Evolutionary conservation across 2,113 vertebrate species (phyloP).

Genomic region (Propithecus coquereli): DNA sequence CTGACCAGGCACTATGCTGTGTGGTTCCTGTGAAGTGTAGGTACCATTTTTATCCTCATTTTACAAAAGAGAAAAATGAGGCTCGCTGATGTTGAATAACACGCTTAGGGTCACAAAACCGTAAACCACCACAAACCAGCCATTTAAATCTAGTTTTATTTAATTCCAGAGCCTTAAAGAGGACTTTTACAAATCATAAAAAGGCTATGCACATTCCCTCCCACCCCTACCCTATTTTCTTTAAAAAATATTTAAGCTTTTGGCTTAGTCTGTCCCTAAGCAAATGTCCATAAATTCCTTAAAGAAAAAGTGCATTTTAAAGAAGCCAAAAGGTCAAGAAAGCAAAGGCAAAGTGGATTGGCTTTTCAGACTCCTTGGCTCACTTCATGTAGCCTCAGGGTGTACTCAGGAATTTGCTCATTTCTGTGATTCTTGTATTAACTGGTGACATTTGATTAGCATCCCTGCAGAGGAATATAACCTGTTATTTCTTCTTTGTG

Average conservation of each 20-base stretch:
- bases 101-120: neutral
- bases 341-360: neutral
- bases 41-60: neutral
- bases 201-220: neutral
- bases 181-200: neutral
- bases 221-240: neutral
- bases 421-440: neutral
- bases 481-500: neutral
- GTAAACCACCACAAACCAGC: neutral
- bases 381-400: neutral
- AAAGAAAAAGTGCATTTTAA: neutral
- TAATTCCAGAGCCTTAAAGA: neutral
- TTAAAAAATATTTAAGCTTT: neutral
- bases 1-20: rapidly evolving
- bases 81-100: neutral
- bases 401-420: neutral
- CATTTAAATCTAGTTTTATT: neutral
- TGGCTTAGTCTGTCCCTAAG: neutral
- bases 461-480: rapidly evolving
- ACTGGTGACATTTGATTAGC: neutral
- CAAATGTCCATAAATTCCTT: neutral
- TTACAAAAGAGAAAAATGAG: neutral
- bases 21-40: neutral
- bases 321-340: neutral
- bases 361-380: neutral